Evolutionary conservation across 2,888 invertebrate species (phyloP).

Genomic region (Dasysyrphus albostriatus): DNA sequence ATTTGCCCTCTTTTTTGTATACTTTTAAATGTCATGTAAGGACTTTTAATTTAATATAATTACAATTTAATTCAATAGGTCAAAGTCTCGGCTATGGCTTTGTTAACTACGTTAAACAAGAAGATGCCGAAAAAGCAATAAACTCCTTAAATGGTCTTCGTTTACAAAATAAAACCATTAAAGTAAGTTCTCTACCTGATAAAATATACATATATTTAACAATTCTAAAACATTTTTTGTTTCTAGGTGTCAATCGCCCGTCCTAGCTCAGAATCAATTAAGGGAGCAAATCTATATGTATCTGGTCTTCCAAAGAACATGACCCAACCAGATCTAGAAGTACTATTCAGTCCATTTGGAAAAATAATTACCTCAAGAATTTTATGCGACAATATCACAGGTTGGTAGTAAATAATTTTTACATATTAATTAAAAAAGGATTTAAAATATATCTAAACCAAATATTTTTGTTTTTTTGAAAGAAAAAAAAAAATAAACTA

Average conservation of each 20-base stretch:
- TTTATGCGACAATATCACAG: conserved; percentile 93
- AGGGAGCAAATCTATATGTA: conserved; percentile 96
- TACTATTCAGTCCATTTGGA: conserved; percentile 91
- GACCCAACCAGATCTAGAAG: conserved; percentile 93
- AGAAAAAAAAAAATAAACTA: conserved; percentile 42
- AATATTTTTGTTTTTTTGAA: conserved; percentile 71
- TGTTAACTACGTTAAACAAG: conserved; percentile 98
- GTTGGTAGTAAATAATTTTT: conserved; percentile 84
- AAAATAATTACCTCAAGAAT: conserved; percentile 94
- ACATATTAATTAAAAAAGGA: neutral
- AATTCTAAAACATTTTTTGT: neutral
- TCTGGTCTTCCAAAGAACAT: conserved; percentile 95
- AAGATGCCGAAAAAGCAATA: conserved; percentile 99
- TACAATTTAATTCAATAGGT: conserved; percentile 85
- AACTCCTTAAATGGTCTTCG: conserved; percentile 98
- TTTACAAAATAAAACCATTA: conserved; percentile 99
- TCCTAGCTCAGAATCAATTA: conserved; percentile 96
- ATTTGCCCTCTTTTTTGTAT: too few species aligned
- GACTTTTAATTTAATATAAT: neutral
- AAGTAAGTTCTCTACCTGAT: conserved; percentile 86
- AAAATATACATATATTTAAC: neutral
- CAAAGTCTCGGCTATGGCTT: conserved; percentile 99
- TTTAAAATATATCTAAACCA: conserved; percentile 49
- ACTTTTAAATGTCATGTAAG: too few species aligned
- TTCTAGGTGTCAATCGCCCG: conserved; percentile 91